Conservation (phyloP, 2,888 invertebrate species). For the Drosophila parthenogenetica region DNA sequence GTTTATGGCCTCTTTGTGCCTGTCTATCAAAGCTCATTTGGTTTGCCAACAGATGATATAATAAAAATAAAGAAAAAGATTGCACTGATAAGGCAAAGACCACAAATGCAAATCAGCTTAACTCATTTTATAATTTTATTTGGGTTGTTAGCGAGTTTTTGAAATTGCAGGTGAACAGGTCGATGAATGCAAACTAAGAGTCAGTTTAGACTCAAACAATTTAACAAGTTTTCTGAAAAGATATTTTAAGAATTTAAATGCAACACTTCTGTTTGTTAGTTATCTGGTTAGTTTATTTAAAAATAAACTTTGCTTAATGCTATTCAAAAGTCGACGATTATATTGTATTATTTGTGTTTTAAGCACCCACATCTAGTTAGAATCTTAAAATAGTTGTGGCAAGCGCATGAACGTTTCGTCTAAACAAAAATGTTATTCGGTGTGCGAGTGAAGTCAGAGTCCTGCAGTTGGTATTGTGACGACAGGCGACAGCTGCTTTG, state of each 20-base stretch:
- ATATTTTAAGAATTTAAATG: too few relatives aligned
- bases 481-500: constrained; percentile 34
- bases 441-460: not conserved
- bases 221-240: too few relatives aligned
- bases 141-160: too few relatives aligned
- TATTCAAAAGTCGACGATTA: not conserved
- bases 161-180: too few relatives aligned
- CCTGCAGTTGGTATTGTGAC: constrained; percentile 21
- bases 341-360: not conserved
- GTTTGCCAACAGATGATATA: constrained; percentile 12
- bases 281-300: too few relatives aligned
- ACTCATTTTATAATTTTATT: too few relatives aligned
- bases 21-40: constrained; percentile 12
- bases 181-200: too few relatives aligned
- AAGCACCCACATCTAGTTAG: not conserved
- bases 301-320: too few relatives aligned
- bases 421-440: constrained; percentile 5
- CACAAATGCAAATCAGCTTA: constrained; percentile 5
- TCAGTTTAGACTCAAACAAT: too few relatives aligned
- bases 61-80: constrained; percentile 34
- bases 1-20: constrained; percentile 25
- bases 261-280: too few relatives aligned
- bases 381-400: constrained; percentile 1
- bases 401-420: constrained; percentile 32
- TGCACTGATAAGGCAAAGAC: constrained; percentile 1